Conservation (phyloP, 1,140 invertebrate species). For the Calephelis nemesis region DNA sequence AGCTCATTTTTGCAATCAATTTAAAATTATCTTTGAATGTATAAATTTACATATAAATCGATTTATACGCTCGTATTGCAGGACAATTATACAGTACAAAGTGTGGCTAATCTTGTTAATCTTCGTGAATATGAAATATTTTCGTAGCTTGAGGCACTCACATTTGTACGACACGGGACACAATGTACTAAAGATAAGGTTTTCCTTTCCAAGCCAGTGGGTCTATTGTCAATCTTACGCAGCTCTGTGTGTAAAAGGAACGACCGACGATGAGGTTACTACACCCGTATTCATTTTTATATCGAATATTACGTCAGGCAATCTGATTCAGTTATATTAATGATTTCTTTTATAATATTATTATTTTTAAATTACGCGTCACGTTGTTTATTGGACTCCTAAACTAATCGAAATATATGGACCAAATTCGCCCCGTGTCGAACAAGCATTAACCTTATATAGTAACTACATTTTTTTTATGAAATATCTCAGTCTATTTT, state of each 20-base stretch:
- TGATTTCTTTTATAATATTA: background rate
- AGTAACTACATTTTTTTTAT: too few relatives aligned
- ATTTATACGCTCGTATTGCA: slow-evolving; percentile 18
- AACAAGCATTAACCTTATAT: too few relatives aligned
- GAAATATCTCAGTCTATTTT: too few relatives aligned
- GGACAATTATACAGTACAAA: slow-evolving; percentile 38
- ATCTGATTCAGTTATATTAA: slow-evolving; percentile 10
- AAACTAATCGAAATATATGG: too few relatives aligned
- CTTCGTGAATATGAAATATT: slow-evolving; percentile 69
- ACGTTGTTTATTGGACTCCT: too few relatives aligned
- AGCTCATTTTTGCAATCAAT: too few relatives aligned
- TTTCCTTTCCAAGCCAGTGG: slow-evolving; percentile 70
- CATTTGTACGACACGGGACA: slow-evolving; percentile 71
- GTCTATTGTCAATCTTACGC: slow-evolving; percentile 72
- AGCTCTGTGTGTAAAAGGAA: slow-evolving; percentile 60
- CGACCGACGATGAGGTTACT: slow-evolving; percentile 37
- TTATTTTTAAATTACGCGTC: too few relatives aligned
- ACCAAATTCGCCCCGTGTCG: too few relatives aligned
- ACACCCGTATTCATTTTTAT: slow-evolving; percentile 34
- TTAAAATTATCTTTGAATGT: background rate
- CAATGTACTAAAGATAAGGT: slow-evolving; percentile 77
- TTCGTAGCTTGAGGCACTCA: slow-evolving; percentile 59
- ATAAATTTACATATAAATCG: slow-evolving; percentile 27
- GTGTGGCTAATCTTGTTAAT: slow-evolving; percentile 52
- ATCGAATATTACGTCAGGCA: slow-evolving; percentile 20